Evolutionary conservation across 37 sponge, comb jelly and placozoan genomes (phyloP).

Genomic region (Ianthella basta): DNA sequence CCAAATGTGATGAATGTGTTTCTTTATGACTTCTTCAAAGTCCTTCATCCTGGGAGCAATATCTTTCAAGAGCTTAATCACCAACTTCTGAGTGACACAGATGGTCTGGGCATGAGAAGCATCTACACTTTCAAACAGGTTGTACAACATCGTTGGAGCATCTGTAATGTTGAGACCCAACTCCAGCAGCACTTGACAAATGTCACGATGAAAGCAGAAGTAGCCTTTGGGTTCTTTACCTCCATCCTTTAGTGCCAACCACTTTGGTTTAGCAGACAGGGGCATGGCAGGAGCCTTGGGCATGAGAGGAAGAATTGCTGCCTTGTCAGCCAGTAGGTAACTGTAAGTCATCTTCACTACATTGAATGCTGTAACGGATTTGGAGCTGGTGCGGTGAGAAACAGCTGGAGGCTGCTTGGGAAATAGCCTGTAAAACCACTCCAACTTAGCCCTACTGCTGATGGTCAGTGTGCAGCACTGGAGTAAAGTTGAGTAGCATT

Average conservation of each 20-base stretch:
- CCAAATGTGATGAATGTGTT: too few species aligned
- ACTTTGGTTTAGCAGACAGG: neutral
- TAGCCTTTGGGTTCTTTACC: neutral
- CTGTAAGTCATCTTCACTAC: neutral
- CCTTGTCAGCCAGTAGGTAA: neutral
- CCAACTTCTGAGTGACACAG: too few species aligned
- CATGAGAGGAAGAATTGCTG: neutral
- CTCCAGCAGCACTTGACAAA: neutral
- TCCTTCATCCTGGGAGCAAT: too few species aligned
- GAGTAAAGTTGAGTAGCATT: slow-evolving; percentile 38
- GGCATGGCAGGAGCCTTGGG: neutral
- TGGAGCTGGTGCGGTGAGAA: neutral
- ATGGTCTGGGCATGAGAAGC: too few species aligned
- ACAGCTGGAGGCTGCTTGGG: slow-evolving; percentile 9
- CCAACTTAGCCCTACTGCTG: neutral
- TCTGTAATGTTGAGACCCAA: neutral
- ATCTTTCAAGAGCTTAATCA: too few species aligned
- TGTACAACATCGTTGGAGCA: neutral
- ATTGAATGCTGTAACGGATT: slow-evolving; percentile 14
- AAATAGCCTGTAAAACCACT: slow-evolving; percentile 59
- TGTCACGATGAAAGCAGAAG: neutral
- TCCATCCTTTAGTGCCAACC: neutral
- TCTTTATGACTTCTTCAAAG: too few species aligned
- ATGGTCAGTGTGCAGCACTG: neutral
- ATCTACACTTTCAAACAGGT: too few species aligned